A percentile compares a stretch with the other conserved stretches of the same genome.
These are phyloP conservation scores for Dallia pectoralis DNA, from an alignment of 2,797 vertebrate species.

Conservation along the genomic window DNA sequence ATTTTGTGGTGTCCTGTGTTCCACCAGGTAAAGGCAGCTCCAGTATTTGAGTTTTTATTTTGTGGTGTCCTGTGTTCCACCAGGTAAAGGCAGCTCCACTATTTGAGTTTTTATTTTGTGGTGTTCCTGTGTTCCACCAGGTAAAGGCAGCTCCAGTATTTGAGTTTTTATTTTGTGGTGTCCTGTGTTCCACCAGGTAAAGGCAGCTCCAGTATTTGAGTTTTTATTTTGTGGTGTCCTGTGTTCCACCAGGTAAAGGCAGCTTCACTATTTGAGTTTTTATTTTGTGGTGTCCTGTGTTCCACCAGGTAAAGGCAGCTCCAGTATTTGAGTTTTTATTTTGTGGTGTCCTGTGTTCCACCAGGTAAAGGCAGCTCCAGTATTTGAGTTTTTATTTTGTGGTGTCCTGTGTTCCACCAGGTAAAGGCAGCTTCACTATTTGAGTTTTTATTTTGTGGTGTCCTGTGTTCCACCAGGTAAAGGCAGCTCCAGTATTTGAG, in stretches of 20 bases:
- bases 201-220: constrained; percentile 92
- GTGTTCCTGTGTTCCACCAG: constrained; percentile 65
- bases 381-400: constrained; percentile 71
- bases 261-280: constrained; percentile 87
- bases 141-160: constrained; percentile 93
- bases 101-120: constrained; percentile 68
- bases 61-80: constrained; percentile 49
- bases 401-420: constrained; percentile 64
- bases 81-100: constrained; percentile 93
- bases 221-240: constrained; percentile 38
- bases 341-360: constrained; percentile 45
- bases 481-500: constrained; percentile 92
- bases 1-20: constrained; percentile 42
- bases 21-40: constrained; percentile 90
- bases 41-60: constrained; percentile 78
- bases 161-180: constrained; percentile 52
- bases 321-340: constrained; percentile 80
- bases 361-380: constrained; percentile 92
- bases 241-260: constrained; percentile 83
- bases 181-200: constrained; percentile 77
- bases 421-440: constrained; percentile 93
- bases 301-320: constrained; percentile 88
- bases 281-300: constrained; percentile 42
- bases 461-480: constrained; percentile 77
- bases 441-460: constrained; percentile 52